Percentiles rank a stretch among this genome's conserved stretches.
Evolutionary conservation across 2,888 invertebrate species (phyloP).

Genomic region (Dryadula phaetusa): DNA sequence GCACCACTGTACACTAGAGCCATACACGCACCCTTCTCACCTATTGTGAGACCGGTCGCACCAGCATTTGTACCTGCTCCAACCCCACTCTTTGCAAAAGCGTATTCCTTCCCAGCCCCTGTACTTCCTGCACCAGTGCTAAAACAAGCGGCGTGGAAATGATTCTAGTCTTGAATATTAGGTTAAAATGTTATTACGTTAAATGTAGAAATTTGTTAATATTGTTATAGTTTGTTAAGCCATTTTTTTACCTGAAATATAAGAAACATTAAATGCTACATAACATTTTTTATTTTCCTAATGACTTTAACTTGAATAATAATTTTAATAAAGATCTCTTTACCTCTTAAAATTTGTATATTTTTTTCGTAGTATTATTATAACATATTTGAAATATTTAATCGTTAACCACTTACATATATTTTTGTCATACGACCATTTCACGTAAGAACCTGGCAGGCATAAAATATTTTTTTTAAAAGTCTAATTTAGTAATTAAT

Average conservation of each 20-base stretch:
- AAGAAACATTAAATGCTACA: conserved; percentile 47
- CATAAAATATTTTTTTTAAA: too few relatives aligned
- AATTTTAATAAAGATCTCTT: too few relatives aligned
- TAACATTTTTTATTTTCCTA: conserved; percentile 25
- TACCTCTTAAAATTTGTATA: too few relatives aligned
- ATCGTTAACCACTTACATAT: too few relatives aligned
- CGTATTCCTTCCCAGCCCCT: conserved; percentile 45
- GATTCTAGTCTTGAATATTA: conserved; percentile 55
- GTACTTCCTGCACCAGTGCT: conserved; percentile 56
- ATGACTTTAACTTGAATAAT: background rate
- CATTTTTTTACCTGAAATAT: conserved; percentile 53
- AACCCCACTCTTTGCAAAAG: conserved; percentile 49
- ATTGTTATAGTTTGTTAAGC: conserved; percentile 51
- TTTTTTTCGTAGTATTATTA: too few relatives aligned
- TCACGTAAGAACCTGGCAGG: too few relatives aligned
- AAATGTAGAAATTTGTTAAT: conserved; percentile 47
- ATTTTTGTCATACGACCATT: too few relatives aligned
- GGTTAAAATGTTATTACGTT: conserved; percentile 42
- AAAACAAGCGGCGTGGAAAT: conserved; percentile 74
- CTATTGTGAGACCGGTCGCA: conserved; percentile 53
- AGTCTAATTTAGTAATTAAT: too few relatives aligned
- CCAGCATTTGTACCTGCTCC: conserved; percentile 51
- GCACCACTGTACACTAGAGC: conserved; percentile 51
- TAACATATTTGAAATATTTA: too few relatives aligned
- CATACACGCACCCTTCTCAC: conserved; percentile 58